These are phyloP conservation scores for Pangasius macronema DNA, from an alignment of 2,797 vertebrate genomes.

Conservation along the genomic window DNA sequence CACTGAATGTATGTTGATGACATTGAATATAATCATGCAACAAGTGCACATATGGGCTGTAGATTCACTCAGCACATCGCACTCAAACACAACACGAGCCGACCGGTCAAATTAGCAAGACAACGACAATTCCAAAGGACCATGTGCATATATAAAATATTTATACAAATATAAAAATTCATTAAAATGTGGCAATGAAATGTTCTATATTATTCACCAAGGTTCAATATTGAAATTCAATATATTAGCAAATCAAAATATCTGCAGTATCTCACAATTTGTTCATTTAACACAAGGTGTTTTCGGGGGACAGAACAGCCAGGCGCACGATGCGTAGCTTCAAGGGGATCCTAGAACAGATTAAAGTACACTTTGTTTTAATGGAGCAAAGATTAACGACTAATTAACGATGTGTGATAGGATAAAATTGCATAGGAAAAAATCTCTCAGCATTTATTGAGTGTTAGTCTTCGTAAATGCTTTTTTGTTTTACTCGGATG, in stretches of 20 bases:
- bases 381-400: neutral
- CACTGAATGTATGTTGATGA: neutral
- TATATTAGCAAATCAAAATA: neutral
- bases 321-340: neutral
- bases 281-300: neutral
- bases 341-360: neutral
- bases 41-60: neutral
- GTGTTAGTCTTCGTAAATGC: too few species aligned
- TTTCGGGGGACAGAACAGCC: neutral
- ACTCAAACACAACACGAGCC: neutral
- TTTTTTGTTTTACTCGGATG: neutral
- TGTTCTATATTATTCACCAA: neutral
- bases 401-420: neutral
- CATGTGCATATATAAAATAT: neutral
- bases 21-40: neutral
- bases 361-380: neutral
- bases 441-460: neutral
- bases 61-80: neutral
- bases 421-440: neutral
- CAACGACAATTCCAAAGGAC: neutral
- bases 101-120: neutral
- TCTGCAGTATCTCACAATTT: neutral
- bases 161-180: neutral
- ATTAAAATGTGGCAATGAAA: neutral
- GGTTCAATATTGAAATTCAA: neutral